phyloP scores from a whole-genome alignment of 2,888 invertebrate genomes.

The Eudemis profundana region DNA sequence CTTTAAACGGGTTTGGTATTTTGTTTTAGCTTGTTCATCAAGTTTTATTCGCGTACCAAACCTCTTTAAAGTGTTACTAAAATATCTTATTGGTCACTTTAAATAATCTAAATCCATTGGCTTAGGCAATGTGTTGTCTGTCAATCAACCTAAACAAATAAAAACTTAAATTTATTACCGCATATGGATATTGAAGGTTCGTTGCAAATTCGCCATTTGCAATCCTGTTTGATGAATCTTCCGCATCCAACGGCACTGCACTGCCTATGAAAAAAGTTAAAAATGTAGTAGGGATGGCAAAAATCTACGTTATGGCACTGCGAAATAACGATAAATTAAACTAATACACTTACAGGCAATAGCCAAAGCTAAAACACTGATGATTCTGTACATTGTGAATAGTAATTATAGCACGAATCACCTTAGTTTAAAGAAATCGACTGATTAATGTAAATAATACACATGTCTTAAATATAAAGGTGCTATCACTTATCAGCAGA shows the following conservation, averaged over 20 bases:
- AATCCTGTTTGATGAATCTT: conserved; percentile 29
- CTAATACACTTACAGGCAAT: conserved; percentile 33
- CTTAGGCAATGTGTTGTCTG: too few relatives aligned
- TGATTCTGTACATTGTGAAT: conserved; percentile 20
- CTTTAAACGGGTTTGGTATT: too few relatives aligned
- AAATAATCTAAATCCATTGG: too few relatives aligned
- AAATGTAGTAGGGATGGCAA: too few relatives aligned
- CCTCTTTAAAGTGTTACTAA: too few relatives aligned
- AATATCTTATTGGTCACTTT: too few relatives aligned
- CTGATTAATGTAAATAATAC: neutral
- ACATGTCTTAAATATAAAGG: conserved; percentile 19
- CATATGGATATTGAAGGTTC: conserved; percentile 35
- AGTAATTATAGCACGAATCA: neutral
- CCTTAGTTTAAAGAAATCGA: neutral
- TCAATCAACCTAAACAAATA: too few relatives aligned
- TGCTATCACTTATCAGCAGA: too few relatives aligned
- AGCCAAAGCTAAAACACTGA: conserved; percentile 19
- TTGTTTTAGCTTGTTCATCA: too few relatives aligned
- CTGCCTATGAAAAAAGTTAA: conserved; percentile 20
- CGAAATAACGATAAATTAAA: too few relatives aligned
- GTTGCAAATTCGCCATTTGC: conserved; percentile 15
- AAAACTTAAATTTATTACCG: conserved; percentile 19
- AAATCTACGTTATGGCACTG: too few relatives aligned
- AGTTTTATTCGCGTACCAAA: too few relatives aligned
- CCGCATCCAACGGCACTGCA: conserved; percentile 32